Evolutionary conservation across 2,797 vertebrate genomes (phyloP).

Genomic region (Iguana delicatissima): DNA sequence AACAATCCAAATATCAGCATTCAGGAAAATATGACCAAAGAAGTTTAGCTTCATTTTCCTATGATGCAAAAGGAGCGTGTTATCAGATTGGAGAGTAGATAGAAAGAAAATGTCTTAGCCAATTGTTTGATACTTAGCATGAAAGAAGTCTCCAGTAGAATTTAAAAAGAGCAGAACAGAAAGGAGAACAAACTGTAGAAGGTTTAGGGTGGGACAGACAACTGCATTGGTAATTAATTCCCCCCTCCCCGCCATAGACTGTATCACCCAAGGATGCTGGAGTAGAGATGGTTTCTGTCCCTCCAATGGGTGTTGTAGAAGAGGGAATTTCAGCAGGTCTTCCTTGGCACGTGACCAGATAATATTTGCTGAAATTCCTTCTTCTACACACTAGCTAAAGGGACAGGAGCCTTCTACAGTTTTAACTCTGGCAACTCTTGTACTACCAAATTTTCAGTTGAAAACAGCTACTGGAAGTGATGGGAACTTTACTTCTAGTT

Average conservation of each 20-base stretch:
- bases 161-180: neutral
- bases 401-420: too few relatives aligned
- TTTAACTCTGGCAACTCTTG: too few relatives aligned
- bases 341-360: too few relatives aligned
- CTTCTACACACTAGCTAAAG: too few relatives aligned
- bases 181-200: slow-evolving; percentile 1
- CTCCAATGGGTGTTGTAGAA: neutral
- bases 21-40: neutral
- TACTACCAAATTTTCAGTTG: too few relatives aligned
- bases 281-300: neutral
- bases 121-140: neutral
- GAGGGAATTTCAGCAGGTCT: too few relatives aligned
- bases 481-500: too few relatives aligned
- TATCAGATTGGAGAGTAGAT: neutral
- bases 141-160: neutral
- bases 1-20: neutral
- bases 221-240: too few relatives aligned
- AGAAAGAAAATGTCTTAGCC: neutral
- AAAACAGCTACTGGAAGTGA: too few relatives aligned
- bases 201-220: neutral
- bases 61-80: neutral
- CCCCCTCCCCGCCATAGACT: too few relatives aligned
- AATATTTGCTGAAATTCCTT: too few relatives aligned
- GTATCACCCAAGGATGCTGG: too few relatives aligned
- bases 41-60: neutral